phyloP scores from a whole-genome alignment of 1,140 invertebrate species.

The Drosophila elegans region DNA sequence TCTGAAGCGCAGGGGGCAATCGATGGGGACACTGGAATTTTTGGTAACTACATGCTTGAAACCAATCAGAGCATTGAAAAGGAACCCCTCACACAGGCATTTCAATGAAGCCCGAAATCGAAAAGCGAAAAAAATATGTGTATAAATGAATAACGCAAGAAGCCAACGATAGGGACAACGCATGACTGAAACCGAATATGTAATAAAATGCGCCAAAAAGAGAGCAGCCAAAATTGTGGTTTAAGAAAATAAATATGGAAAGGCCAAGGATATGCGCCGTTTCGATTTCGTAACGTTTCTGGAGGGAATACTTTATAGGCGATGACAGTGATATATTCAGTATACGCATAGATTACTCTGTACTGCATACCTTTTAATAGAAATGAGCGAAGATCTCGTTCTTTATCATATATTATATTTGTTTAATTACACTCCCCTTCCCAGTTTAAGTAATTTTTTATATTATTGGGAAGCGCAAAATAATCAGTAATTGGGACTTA shows the following conservation, averaged over 20 bases:
- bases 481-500: background rate
- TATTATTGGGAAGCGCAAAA: too few relatives aligned
- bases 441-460: too few relatives aligned
- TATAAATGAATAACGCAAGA: conserved; percentile 75
- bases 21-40: conserved; percentile 37
- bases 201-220: conserved; percentile 58
- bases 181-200: conserved; percentile 73
- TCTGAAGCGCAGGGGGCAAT: conserved; percentile 5
- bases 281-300: background rate
- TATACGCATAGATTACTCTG: too few relatives aligned
- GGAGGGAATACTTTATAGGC: background rate
- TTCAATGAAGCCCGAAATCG: conserved; percentile 48
- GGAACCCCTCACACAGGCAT: conserved; percentile 68
- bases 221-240: conserved; percentile 35
- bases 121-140: conserved; percentile 11
- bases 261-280: conserved; percentile 5
- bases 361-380: too few relatives aligned
- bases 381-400: too few relatives aligned
- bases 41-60: conserved; percentile 57
- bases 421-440: too few relatives aligned
- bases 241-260: conserved; percentile 37
- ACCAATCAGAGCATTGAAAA: conserved; percentile 74
- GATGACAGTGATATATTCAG: background rate
- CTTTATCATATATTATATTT: too few relatives aligned
- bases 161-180: conserved; percentile 41